Evolutionary conservation across 2,888 invertebrate genomes (phyloP), one percentile per base, ranked within the genome.

Genomic region (Capitulum mitella): DNA sequence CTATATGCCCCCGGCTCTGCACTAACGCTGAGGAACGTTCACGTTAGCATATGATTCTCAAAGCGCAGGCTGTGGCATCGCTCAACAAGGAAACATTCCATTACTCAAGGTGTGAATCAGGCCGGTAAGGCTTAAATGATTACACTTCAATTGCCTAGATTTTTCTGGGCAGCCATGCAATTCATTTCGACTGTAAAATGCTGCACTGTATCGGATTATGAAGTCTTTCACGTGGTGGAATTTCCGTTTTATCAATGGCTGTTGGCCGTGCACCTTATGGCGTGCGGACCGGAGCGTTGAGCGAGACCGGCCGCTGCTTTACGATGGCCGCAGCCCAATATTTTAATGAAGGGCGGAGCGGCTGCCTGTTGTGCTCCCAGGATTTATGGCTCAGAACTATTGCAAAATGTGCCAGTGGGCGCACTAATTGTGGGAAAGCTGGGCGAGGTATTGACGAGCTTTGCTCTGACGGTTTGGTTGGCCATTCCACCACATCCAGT

Each of bases 191-290:
- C 43, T 12, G 43, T 43, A 43, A 43, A 43, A 43, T 19, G 34
- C 32, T 14, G 64, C 32, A 16, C 34, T 32, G 5, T 10, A 34
- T 19, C 34, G 29, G 32, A 64, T 64, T 34, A 19, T 34, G 16
- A 19, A 14, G 14, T 3, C 34, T 29, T 19, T 64, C 32, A 34
- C 34, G 34, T 34, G 32, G 3, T 10, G 64, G 64, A 32, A 64
- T 64, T 64, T 64, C 64, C 64, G 64, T 64, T 61, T 34, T 64
- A 64, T 64, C 64, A 34, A 64, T 64, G 64, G 29, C 34, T 64
- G 64, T 19, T 29, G 29, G 16, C 29, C 34, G 64, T 64, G 64
- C 32, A 32, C 64, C 5, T 32, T 64, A 64, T 64, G 64, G 64
- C 19, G 64, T 64, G 34, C 64, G 32, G 16, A 3, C 0, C 34